Conservation (phyloP, 2,888 invertebrate genomes). For the Amphimallon solstitiale region DNA sequence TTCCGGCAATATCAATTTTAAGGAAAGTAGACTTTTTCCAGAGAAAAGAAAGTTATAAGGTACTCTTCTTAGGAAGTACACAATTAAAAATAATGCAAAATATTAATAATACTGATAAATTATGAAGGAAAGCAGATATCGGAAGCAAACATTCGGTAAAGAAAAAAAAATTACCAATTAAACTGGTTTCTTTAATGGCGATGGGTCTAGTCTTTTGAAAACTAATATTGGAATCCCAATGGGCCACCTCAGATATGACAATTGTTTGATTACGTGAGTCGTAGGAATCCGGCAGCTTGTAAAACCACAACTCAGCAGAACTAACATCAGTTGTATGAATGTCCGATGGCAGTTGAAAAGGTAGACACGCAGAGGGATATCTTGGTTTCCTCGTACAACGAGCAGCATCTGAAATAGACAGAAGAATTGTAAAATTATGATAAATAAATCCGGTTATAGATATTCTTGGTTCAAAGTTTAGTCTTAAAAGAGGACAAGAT, state of each 20-base stretch:
- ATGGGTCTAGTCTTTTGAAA: constrained; percentile 82
- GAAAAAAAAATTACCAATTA: constrained; percentile 66
- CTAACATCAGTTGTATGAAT: constrained; percentile 79
- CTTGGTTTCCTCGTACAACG: constrained; percentile 65
- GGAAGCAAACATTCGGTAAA: too few species aligned
- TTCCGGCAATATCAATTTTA: too few species aligned
- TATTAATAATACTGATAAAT: too few species aligned
- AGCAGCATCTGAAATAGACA: constrained; percentile 63
- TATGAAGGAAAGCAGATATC: too few species aligned
- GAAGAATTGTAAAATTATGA: constrained; percentile 1
- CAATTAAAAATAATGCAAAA: too few species aligned
- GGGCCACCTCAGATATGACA: constrained; percentile 81
- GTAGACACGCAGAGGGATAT: constrained; percentile 78
- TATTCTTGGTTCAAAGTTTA: constrained; percentile 36
- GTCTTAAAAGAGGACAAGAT: constrained; percentile 28
- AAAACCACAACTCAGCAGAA: constrained; percentile 84
- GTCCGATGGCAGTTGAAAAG: constrained; percentile 81
- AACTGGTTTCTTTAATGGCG: constrained; percentile 80
- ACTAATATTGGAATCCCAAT: constrained; percentile 76
- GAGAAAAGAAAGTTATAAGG: too few species aligned
- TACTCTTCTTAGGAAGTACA: too few species aligned
- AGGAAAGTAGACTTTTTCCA: too few species aligned
- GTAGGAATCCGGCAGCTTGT: constrained; percentile 74
- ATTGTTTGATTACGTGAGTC: constrained; percentile 79
- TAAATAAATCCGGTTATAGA: constrained; percentile 24